A percentile compares a stretch with the other conserved stretches of the same genome.
These are phyloP conservation scores for Ctenochaetus hawaiiensis DNA, from an alignment of 2,797 vertebrate genomes.

Conservation along the genomic window DNA sequence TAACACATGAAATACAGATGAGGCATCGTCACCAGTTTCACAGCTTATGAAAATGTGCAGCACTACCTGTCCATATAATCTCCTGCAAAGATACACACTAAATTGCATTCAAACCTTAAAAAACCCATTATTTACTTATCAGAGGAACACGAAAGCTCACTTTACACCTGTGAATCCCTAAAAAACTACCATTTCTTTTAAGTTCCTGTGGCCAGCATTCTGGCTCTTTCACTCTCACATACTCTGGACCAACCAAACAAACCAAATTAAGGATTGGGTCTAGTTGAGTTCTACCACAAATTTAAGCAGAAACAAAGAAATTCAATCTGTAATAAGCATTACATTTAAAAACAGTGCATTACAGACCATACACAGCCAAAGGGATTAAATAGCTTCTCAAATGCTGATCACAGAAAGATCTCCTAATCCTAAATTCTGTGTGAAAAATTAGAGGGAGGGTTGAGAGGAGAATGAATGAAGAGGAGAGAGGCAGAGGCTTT, in stretches of 20 bases:
- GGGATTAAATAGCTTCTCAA: background rate
- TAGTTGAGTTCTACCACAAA: background rate
- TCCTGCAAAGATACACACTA: background rate
- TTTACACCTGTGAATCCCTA: background rate
- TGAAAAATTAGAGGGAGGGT: background rate
- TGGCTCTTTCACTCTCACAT: no score
- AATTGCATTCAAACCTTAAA: background rate
- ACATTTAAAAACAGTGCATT: background rate
- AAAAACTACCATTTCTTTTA: background rate
- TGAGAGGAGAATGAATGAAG: background rate
- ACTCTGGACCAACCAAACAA: background rate
- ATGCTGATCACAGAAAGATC: background rate
- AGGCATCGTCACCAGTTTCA: background rate
- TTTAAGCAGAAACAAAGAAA: background rate
- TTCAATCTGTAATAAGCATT: no score
- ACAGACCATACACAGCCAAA: background rate
- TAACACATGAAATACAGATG: background rate
- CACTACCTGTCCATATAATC: background rate
- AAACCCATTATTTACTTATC: background rate
- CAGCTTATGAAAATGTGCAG: background rate
- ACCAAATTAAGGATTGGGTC: background rate
- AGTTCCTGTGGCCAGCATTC: no score
- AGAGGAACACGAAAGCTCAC: background rate
- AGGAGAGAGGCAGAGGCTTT: background rate
- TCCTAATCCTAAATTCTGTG: background rate